Evolutionary conservation across 1,140 invertebrate species (phyloP).

Genomic region (Aphis craccivora): DNA sequence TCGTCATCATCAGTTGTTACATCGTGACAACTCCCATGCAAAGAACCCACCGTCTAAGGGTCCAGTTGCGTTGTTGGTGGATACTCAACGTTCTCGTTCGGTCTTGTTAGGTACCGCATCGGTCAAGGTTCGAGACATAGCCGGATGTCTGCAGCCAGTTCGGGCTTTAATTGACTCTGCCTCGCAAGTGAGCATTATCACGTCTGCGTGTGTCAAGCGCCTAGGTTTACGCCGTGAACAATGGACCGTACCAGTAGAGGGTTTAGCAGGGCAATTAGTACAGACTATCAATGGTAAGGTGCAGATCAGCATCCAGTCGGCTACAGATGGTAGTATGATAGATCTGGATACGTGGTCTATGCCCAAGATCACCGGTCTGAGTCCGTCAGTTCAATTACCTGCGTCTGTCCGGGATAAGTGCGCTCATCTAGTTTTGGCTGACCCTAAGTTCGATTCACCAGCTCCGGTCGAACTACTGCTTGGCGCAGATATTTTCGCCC

Average conservation of each 20-base stretch:
- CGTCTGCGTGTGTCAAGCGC: not conserved
- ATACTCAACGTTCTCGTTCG: too few relatives aligned
- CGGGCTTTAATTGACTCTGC: not conserved
- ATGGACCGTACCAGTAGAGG: not conserved
- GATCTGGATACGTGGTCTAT: too few relatives aligned
- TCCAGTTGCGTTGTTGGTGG: not conserved
- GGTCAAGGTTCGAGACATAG: not conserved
- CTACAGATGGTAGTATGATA: too few relatives aligned
- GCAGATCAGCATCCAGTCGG: not conserved
- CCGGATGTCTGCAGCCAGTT: not conserved
- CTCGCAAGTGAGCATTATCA: not conserved
- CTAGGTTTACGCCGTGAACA: not conserved
- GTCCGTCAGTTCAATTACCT: too few relatives aligned
- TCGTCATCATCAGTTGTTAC: too few relatives aligned
- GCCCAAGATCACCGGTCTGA: too few relatives aligned
- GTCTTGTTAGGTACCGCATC: not conserved
- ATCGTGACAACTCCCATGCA: too few relatives aligned
- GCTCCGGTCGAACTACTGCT: conserved; percentile 47
- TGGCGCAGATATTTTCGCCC: conserved; percentile 29
- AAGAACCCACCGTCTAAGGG: not conserved
- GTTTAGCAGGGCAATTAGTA: not conserved
- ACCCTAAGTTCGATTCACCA: conserved; percentile 23
- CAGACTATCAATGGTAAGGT: not conserved
- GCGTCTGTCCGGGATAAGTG: too few relatives aligned
- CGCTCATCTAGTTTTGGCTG: not conserved